These are phyloP conservation scores for Andrena bicolor DNA, from an alignment of 2,888 invertebrate species.

Conservation along the genomic window DNA sequence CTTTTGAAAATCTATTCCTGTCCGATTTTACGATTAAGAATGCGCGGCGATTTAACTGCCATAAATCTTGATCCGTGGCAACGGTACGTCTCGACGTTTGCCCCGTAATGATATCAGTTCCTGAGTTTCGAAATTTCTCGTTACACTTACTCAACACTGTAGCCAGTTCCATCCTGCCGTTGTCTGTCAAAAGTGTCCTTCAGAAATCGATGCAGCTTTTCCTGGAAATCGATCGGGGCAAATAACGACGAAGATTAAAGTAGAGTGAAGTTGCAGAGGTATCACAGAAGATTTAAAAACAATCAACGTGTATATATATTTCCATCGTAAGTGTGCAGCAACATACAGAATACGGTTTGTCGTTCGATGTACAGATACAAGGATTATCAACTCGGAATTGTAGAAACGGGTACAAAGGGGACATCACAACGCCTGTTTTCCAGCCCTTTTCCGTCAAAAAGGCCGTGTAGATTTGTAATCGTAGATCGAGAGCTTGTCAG, in stretches of 20 bases:
- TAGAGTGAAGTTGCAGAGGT: constrained; percentile 11
- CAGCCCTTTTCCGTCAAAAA: constrained; percentile 46
- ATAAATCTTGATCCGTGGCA: constrained; percentile 23
- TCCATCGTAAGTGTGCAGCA: constrained; percentile 67
- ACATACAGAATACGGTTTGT: constrained; percentile 68
- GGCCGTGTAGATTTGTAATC: constrained; percentile 54
- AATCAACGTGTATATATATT: constrained; percentile 69
- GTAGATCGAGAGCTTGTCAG: constrained; percentile 20
- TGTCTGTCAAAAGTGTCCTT: neutral
- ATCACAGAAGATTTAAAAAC: constrained; percentile 51
- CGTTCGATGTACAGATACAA: constrained; percentile 71
- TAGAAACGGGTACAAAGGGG: constrained; percentile 69
- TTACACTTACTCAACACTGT: neutral
- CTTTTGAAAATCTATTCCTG: constrained; percentile 26
- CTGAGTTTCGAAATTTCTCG: neutral
- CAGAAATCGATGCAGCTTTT: neutral
- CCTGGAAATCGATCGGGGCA: neutral
- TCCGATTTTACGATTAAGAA: constrained; percentile 28
- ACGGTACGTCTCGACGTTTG: neutral
- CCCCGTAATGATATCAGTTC: neutral
- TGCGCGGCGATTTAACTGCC: constrained; percentile 23
- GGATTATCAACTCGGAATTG: constrained; percentile 54
- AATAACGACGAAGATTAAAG: neutral
- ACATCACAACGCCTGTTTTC: constrained; percentile 48
- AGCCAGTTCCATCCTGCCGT: neutral